Percentiles rank a stretch among this genome's conserved stretches.
Evolutionary conservation across 53 echinoderm and acorn worm genomes (phyloP).

Genomic region (Henricia sp.): DNA sequence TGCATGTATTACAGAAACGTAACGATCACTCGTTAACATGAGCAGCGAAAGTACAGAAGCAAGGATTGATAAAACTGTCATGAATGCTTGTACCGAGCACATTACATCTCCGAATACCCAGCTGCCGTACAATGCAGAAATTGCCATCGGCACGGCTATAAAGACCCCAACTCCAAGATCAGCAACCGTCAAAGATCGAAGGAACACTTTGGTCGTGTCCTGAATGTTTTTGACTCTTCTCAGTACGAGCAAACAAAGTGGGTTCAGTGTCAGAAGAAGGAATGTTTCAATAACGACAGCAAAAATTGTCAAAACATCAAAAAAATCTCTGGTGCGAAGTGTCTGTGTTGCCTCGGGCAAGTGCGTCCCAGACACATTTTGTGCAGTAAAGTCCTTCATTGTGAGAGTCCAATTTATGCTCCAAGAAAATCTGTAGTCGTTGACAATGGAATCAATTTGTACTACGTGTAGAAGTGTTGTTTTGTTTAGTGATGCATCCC

Average conservation of each 20-base stretch:
- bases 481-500: too few relatives aligned
- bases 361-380: too few relatives aligned
- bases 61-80: too few relatives aligned
- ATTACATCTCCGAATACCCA: slow-evolving; percentile 22
- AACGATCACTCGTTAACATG: slow-evolving; percentile 10
- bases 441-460: too few relatives aligned
- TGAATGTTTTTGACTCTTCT: slow-evolving; percentile 6
- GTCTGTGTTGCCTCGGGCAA: too few relatives aligned
- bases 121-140: neutral
- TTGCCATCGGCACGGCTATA: slow-evolving; percentile 32
- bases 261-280: slow-evolving; percentile 4
- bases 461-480: too few relatives aligned
- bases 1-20: slow-evolving; percentile 19
- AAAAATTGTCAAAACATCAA: too few relatives aligned
- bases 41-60: slow-evolving; percentile 26
- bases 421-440: too few relatives aligned
- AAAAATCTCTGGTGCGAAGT: too few relatives aligned
- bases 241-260: neutral
- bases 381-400: too few relatives aligned
- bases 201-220: slow-evolving; percentile 42
- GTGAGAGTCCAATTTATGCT: too few relatives aligned
- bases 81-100: slow-evolving; percentile 4
- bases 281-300: neutral
- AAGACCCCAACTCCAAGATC: slow-evolving; percentile 13
- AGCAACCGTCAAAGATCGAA: slow-evolving; percentile 22